Evolutionary conservation across 2,113 vertebrate genomes (phyloP).

Genomic region (Xenus cinereus): DNA sequence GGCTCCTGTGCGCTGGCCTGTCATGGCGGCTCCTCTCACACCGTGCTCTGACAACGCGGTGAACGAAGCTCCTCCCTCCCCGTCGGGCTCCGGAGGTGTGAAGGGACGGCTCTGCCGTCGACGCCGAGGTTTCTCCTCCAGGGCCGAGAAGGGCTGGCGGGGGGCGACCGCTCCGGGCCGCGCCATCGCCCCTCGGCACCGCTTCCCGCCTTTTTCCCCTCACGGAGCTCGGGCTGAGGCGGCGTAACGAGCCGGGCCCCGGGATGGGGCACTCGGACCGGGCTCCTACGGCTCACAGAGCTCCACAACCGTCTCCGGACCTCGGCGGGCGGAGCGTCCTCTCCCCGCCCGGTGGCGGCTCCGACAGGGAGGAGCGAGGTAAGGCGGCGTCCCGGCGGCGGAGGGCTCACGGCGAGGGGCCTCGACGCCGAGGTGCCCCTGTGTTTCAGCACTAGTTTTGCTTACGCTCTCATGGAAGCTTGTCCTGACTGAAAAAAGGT

Average conservation of each 20-base stretch:
- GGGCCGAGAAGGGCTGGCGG: not conserved
- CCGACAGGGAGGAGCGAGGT: not conserved
- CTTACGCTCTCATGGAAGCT: not conserved
- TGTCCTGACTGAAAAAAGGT: not conserved
- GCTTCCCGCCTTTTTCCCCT: not conserved
- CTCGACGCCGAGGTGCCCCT: accelerated
- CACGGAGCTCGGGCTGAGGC: accelerated
- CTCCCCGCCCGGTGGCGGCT: not conserved
- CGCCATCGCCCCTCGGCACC: accelerated
- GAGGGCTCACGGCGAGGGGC: accelerated
- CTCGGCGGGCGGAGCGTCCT: accelerated
- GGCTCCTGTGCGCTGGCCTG: accelerated
- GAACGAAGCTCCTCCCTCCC: not conserved
- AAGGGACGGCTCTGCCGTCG: accelerated
- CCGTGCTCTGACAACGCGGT: accelerated
- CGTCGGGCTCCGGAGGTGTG: accelerated
- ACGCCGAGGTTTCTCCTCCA: not conserved
- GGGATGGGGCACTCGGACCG: accelerated
- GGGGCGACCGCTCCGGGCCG: accelerated
- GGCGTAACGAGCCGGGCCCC: accelerated
- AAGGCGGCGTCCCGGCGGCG: not conserved
- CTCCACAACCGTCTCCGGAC: accelerated
- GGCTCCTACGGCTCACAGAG: accelerated
- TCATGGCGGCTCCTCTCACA: accelerated
- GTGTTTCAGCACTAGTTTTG: not conserved